These are phyloP conservation scores for Bubalus kerabau DNA, from an alignment of 2,113 vertebrate genomes.

Conservation along the genomic window DNA sequence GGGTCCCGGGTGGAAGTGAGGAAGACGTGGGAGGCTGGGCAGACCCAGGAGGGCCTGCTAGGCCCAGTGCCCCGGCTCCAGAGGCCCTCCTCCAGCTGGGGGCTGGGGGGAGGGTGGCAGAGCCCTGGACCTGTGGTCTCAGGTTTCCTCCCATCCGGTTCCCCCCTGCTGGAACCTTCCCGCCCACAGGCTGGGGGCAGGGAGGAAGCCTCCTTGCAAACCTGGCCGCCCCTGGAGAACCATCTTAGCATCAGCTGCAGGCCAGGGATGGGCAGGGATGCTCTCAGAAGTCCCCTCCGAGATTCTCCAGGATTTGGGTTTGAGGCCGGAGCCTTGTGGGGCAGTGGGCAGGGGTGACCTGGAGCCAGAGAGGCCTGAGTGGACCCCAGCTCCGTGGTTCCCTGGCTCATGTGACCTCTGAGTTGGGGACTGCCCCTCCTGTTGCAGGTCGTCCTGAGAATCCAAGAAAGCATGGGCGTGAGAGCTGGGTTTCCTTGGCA, in stretches of 20 bases:
- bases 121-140: not conserved
- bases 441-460: not conserved
- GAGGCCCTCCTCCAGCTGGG: not conserved
- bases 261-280: not conserved
- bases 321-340: not conserved
- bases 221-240: not conserved
- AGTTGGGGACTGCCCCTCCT: no score
- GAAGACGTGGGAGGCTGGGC: not conserved
- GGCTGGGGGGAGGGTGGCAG: not conserved
- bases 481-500: not conserved
- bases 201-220: not conserved
- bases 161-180: not conserved
- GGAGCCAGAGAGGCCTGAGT: not conserved
- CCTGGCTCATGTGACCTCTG: not conserved
- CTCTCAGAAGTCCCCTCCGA: not conserved
- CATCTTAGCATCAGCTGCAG: no score
- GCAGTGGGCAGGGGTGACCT: not conserved
- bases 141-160: not conserved
- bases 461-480: not conserved
- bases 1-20: not conserved
- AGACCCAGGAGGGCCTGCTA: not conserved
- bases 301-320: not conserved
- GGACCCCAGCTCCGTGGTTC: not conserved
- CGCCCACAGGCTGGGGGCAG: not conserved
- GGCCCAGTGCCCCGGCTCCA: not conserved